Conservation (phyloP, 2,888 invertebrate genomes). For the Aricia artaxerxes region DNA sequence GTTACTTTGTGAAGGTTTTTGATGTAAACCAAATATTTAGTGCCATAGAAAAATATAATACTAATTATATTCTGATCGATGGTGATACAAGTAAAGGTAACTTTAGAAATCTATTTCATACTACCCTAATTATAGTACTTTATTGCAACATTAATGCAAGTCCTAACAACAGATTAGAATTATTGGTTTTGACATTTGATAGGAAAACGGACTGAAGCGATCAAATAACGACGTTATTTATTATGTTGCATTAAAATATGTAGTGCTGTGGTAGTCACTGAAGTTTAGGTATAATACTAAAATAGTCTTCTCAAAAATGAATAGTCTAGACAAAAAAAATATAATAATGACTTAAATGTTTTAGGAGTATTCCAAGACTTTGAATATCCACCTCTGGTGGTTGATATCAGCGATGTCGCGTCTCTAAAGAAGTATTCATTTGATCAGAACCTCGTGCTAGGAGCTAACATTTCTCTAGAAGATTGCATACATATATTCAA, state of each 20-base stretch:
- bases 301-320: too few species aligned
- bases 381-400: conserved; percentile 55
- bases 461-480: conserved; percentile 80
- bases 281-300: too few species aligned
- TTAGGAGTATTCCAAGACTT: conserved; percentile 60
- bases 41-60: conserved; percentile 62
- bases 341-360: conserved; percentile 37
- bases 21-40: conserved; percentile 71
- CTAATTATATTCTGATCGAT: conserved; percentile 81
- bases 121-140: too few species aligned
- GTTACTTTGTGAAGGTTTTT: conserved; percentile 73
- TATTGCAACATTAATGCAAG: too few species aligned
- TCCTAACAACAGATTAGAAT: too few species aligned
- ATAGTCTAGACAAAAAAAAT: neutral
- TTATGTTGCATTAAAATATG: too few species aligned
- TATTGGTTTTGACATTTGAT: too few species aligned
- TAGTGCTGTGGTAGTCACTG: too few species aligned
- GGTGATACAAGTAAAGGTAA: conserved; percentile 87
- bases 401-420: conserved; percentile 63
- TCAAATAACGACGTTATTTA: too few species aligned
- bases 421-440: conserved; percentile 55
- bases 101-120: too few species aligned
- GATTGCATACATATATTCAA: conserved; percentile 75
- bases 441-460: conserved; percentile 74
- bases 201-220: too few species aligned